Percentiles rank a stretch among this genome's conserved stretches.
These are phyloP conservation scores for Eupithecia abbreviata DNA, from an alignment of 2,888 invertebrate genomes.

Conservation along the genomic window DNA sequence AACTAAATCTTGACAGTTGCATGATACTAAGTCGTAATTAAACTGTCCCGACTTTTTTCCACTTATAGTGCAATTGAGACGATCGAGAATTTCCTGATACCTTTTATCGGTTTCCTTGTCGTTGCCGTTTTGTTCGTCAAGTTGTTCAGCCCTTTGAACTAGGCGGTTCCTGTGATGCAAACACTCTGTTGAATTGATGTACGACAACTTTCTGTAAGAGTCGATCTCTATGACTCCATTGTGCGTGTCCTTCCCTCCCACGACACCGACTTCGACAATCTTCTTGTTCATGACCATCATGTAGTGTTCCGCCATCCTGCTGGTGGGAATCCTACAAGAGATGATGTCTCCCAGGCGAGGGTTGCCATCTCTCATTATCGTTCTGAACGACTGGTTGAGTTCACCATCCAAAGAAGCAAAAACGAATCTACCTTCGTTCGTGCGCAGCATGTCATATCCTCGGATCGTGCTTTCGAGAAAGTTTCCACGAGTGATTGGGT, in stretches of 20 bases:
- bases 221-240: background rate
- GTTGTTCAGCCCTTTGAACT: background rate
- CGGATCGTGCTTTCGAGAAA: background rate
- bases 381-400: conserved; percentile 6
- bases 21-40: background rate
- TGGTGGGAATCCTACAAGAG: background rate
- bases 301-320: conserved; percentile 3
- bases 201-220: conserved; percentile 4
- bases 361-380: background rate
- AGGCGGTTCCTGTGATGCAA: background rate
- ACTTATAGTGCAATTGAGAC: background rate
- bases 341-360: background rate
- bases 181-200: conserved; percentile 6
- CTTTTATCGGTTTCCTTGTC: background rate
- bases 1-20: conserved; percentile 3
- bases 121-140: background rate
- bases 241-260: background rate
- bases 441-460: background rate
- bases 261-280: conserved; percentile 3
- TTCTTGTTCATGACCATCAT: background rate
- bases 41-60: background rate
- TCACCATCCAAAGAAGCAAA: conserved; percentile 1
- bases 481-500: background rate
- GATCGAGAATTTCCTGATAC: background rate
- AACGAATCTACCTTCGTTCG: background rate